Evolutionary conservation across 1,140 invertebrate species (phyloP), one percentile per base, ranked within the genome.

Genomic region (Andricus grossulariae): DNA sequence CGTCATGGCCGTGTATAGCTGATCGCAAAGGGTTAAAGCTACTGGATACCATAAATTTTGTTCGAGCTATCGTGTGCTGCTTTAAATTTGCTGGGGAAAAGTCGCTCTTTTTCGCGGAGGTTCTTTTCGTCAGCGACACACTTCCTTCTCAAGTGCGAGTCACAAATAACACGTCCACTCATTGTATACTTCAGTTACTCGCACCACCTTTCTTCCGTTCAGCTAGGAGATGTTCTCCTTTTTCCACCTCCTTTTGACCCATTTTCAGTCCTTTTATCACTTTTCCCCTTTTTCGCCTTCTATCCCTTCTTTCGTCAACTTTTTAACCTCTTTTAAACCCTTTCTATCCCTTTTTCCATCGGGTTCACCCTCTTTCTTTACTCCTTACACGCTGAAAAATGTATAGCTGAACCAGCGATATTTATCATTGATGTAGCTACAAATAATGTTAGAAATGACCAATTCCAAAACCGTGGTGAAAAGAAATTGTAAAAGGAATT

Each of bases 111-210:
- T 39, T 66, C 60, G 60, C 60, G 16, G 10, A 66, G 15, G 39
- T 66, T 32, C 60, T 66, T 66, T 39, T 66, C 21, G 12, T 21
- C 60, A 21, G n/a, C 25, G 25, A 66, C 60, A 66, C 60, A 32
- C 60, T 66, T 66, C 60, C 15, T 16, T 25, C 15, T 66, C 25
- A 66, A 66, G 60, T 66, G 8, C 15, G 60, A 66, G 25, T 32
- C 39, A 10, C 60, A 66, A 66, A 32, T 66, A 66, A 66, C 25
- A 66, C 60, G 60, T 32, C 60, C 60, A 66, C 32, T 66, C 25
- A 39, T 66, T 21, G 13, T 39, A 15, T 32, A 66, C 57, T 66
- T 32, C 12, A 66, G 60, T 66, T 39, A 66, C 60, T 45, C 60
- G 32, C 60, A 16, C 21, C 25, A 66, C 60, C 25, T 39, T 39